phyloP scores from a whole-genome alignment of 2,113 vertebrate species.

The Mastomys coucha region DNA sequence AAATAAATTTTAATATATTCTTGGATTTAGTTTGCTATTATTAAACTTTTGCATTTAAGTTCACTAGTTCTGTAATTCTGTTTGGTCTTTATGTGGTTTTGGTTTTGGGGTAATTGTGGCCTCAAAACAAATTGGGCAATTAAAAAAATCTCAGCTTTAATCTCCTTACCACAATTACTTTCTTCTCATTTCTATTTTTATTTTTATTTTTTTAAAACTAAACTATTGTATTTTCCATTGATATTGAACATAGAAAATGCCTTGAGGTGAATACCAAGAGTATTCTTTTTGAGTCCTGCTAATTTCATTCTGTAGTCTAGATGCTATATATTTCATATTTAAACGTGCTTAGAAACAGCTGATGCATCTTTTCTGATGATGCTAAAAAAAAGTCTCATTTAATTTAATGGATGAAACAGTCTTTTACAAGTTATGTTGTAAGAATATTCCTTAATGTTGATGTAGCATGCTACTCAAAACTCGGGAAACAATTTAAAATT shows the following conservation, averaged over 20 bases:
- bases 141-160: neutral
- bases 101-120: neutral
- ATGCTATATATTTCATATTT: slow-evolving; percentile 26
- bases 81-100: neutral
- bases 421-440: slow-evolving; percentile 72
- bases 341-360: slow-evolving; percentile 62
- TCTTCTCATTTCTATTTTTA: neutral
- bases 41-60: neutral
- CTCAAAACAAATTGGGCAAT: neutral
- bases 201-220: neutral
- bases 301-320: slow-evolving; percentile 27
- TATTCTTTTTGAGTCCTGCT: neutral
- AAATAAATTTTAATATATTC: neutral
- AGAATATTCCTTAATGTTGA: slow-evolving; percentile 75
- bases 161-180: slow-evolving; percentile 4
- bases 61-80: neutral
- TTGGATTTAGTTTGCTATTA: neutral
- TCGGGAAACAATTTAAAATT: slow-evolving; percentile 44
- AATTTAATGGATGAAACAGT: slow-evolving; percentile 72
- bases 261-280: neutral
- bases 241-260: neutral
- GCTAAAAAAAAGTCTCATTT: slow-evolving; percentile 56
- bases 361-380: slow-evolving; percentile 38
- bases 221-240: neutral
- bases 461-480: slow-evolving; percentile 50